A percentile compares a stretch with the other conserved stretches of the same genome.
phyloP scores from a whole-genome alignment of 1,140 invertebrate species.

The Euwallacea similis region DNA sequence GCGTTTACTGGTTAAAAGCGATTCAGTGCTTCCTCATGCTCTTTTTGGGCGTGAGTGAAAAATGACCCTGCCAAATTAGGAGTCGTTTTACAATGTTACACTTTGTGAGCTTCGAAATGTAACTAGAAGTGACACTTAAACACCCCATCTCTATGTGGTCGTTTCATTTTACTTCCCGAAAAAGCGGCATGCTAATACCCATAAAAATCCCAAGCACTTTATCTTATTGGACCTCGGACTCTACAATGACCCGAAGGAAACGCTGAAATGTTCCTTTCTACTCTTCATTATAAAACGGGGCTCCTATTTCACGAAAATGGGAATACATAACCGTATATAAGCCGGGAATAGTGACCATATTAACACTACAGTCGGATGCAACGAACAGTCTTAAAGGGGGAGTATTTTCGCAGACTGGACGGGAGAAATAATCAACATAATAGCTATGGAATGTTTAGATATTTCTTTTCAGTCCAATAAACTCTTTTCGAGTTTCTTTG shows the following conservation, averaged over 20 bases:
- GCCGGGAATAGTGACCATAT: slow-evolving; percentile 37
- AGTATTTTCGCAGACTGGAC: slow-evolving; percentile 21
- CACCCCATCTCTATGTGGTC: too few relatives aligned
- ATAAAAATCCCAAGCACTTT: slow-evolving; percentile 41
- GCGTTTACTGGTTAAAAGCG: slow-evolving; percentile 22
- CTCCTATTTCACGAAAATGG: slow-evolving; percentile 45
- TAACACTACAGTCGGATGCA: slow-evolving; percentile 34
- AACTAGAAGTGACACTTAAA: too few relatives aligned
- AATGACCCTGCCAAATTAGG: slow-evolving; percentile 10
- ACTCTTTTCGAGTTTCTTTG: slow-evolving; percentile 11
- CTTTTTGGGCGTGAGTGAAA: background rate
- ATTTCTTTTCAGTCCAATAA: slow-evolving; percentile 24
- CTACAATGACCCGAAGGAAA: slow-evolving; percentile 43
- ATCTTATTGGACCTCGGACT: slow-evolving; percentile 49
- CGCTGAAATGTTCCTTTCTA: slow-evolving; percentile 47
- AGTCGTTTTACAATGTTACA: slow-evolving; percentile 2
- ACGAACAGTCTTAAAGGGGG: slow-evolving; percentile 24
- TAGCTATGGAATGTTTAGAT: slow-evolving; percentile 28
- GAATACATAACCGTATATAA: slow-evolving; percentile 45
- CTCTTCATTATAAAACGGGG: slow-evolving; percentile 48
- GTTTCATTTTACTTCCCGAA: background rate
- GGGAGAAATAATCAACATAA: slow-evolving; percentile 38
- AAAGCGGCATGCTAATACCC: slow-evolving; percentile 21
- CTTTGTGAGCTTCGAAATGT: background rate
- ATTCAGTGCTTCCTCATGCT: background rate